Evolutionary conservation across 2,888 invertebrate species (phyloP).

Genomic region (Piscicola geometra): DNA sequence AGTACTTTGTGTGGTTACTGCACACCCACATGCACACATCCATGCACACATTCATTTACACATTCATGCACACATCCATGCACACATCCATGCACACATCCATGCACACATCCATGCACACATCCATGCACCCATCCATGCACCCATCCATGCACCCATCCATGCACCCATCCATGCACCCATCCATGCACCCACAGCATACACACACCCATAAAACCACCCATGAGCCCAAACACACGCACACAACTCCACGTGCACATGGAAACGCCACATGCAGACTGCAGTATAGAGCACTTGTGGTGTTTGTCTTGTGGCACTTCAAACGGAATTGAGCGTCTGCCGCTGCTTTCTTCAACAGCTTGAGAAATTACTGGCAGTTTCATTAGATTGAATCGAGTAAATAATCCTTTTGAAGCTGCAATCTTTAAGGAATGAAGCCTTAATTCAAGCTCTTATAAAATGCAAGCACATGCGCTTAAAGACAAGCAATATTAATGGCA

Average conservation of each 20-base stretch:
- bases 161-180: slow-evolving; percentile 3
- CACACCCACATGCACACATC: slow-evolving; percentile 8
- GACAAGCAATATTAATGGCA: no score
- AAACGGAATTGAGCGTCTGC: no score
- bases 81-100: slow-evolving; percentile 11
- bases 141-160: no score
- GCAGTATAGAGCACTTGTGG: no score
- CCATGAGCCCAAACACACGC: background rate
- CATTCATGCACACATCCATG: background rate
- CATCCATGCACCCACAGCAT: background rate
- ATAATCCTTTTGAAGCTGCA: no score
- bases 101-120: slow-evolving; percentile 1
- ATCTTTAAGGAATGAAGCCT: no score
- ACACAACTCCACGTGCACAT: background rate
- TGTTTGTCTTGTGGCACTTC: no score
- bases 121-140: background rate
- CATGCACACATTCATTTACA: slow-evolving; percentile 9
- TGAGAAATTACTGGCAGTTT: no score
- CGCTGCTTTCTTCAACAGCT: no score
- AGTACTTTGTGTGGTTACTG: background rate
- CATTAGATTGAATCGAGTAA: no score
- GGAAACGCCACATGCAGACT: background rate
- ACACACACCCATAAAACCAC: background rate
- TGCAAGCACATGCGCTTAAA: no score
- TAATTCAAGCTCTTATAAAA: no score